A percentile compares a stretch with the other conserved stretches of the same genome.
Evolutionary conservation across 2,797 vertebrate genomes (phyloP).

Genomic region (Sebastes jordani): DNA sequence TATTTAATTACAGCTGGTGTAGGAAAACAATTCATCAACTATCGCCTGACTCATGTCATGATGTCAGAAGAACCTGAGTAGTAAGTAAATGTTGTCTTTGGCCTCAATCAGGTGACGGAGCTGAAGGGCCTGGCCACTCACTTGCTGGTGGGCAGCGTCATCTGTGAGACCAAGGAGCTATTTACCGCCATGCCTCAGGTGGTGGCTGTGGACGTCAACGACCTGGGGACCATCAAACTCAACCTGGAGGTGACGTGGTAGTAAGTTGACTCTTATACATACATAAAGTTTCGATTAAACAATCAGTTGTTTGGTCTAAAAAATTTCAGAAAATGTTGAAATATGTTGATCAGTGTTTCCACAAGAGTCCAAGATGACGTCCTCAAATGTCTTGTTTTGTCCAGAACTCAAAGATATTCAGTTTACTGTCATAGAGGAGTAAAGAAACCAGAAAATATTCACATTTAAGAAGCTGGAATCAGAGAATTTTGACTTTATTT

Average conservation of each 20-base stretch:
- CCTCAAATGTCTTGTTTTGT: no score
- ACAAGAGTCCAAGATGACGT: no score
- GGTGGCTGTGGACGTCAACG: conserved; percentile 97
- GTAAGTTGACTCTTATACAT: conserved; percentile 83
- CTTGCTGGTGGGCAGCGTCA: conserved; percentile 95
- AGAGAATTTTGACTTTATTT: no score
- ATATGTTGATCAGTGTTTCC: no score
- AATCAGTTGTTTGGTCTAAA: no score
- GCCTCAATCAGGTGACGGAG: conserved; percentile 89
- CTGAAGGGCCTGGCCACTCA: conserved; percentile 97
- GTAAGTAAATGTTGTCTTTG: conserved; percentile 1
- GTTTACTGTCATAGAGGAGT: no score
- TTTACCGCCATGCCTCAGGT: conserved; percentile 97
- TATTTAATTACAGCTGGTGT: neutral
- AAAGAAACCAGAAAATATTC: no score
- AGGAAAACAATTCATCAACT: neutral
- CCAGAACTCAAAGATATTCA: no score
- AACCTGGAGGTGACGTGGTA: conserved; percentile 98
- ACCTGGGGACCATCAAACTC: conserved; percentile 97
- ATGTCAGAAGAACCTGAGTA: neutral
- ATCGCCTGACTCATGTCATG: neutral
- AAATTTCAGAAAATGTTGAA: no score
- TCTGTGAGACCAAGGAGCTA: conserved; percentile 97
- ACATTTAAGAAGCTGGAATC: neutral
- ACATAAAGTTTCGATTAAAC: neutral